Conservation (phyloP, 2,113 vertebrate genomes). For the Neolamprologus kungweensis region DNA sequence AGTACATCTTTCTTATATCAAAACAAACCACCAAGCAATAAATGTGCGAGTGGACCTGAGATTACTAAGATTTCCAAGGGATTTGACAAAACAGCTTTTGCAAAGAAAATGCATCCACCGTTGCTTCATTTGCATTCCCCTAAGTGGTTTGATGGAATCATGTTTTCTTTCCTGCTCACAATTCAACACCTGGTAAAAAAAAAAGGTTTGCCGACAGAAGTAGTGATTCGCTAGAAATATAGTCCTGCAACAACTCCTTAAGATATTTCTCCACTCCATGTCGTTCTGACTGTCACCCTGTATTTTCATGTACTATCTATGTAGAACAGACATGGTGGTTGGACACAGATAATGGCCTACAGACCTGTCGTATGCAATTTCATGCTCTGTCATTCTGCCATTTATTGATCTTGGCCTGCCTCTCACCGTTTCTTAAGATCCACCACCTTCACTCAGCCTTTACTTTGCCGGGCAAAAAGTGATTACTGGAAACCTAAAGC, state of each 20-base stretch:
- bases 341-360: slow-evolving; percentile 43
- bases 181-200: neutral
- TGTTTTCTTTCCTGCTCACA: neutral
- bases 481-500: slow-evolving; percentile 50
- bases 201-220: neutral
- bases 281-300: slow-evolving; percentile 23
- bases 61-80: neutral
- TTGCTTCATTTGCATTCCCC: slow-evolving; percentile 12
- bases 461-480: slow-evolving; percentile 18
- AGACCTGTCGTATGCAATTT: slow-evolving; percentile 47
- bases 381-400: slow-evolving; percentile 51
- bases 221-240: neutral
- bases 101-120: neutral
- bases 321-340: slow-evolving; percentile 7
- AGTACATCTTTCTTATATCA: neutral
- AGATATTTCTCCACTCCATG: slow-evolving; percentile 9
- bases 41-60: neutral
- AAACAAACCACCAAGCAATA: slow-evolving; percentile 13
- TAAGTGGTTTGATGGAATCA: neutral
- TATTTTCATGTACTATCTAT: slow-evolving; percentile 22
- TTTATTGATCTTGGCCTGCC: slow-evolving; percentile 37
- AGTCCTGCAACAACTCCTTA: slow-evolving; percentile 14
- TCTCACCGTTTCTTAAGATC: slow-evolving; percentile 20
- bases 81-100: neutral
- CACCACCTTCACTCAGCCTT: slow-evolving; percentile 41